Evolutionary conservation across 2,113 vertebrate species (phyloP), one percentile per base, ranked within the genome.

Genomic region (Phrynosoma platyrhinos): DNA sequence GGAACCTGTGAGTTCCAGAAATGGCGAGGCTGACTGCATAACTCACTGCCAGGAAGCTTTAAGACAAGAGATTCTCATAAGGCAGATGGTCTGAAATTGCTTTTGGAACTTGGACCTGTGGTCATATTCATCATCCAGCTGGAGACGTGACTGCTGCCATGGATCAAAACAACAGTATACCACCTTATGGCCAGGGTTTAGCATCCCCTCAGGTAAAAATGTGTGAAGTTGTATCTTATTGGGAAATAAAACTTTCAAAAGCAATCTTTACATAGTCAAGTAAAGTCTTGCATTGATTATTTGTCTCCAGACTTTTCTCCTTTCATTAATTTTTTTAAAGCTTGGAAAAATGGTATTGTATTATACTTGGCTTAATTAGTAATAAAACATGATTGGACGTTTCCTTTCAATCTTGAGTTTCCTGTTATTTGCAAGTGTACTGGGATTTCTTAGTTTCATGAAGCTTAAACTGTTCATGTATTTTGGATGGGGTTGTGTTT

Each of bases 151-250:
- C 85, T 84, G 81, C 72, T 92, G 92, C 89, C 92, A 99, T 99
- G 99, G 99, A 99, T 96, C 99, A 99, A 95, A 99, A 99, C 96
- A 99, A 98, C 97, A 99, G 98, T 93, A 94, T 99, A 90, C 97
- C 98, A 6, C 94, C 98, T 14, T 99, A 98, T 0, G 95, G 97
- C 87, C 99, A 98, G 97, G 98, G 98, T 42, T 94, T 99, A 96
- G 97, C 98, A n/a, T 99, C 99, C 53, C 98, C 99, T 83, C 98
- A 98, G 98, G 99, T 99, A 96, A 97, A 83, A 66, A n/a, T 42
- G 30, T 82, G 30, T 1, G 18, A 40, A 77, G 8, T 40, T 69
- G 25, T 25, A 55, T 18, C 20, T 53, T 77, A 32, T 30, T 32
- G 69, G 36, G 30, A 76, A 82, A 47, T 40, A 23, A 9, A 62